phyloP scores from a whole-genome alignment of 2,113 vertebrate species.

The Paramormyrops kingsleyae region DNA sequence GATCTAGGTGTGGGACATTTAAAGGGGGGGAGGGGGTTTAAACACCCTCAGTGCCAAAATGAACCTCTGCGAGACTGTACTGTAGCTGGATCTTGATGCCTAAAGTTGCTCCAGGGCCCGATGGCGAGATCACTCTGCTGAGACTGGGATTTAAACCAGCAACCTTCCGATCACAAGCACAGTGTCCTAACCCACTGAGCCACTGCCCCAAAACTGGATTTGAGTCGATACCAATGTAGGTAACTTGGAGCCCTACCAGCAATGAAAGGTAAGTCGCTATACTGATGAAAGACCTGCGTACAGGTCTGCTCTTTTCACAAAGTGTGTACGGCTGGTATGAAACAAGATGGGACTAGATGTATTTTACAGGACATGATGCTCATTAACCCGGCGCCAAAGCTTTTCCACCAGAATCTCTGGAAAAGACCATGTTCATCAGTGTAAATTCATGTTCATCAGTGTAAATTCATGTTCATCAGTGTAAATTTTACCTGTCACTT shows the following conservation, averaged over 20 bases:
- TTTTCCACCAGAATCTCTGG: neutral
- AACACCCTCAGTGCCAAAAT: neutral
- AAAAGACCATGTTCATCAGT: neutral
- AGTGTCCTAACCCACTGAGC: neutral
- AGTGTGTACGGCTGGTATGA: neutral
- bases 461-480: neutral
- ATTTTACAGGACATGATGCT: neutral
- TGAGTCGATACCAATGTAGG: neutral
- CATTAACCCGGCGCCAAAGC: neutral
- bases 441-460: neutral
- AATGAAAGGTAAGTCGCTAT: neutral
- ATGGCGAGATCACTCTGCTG: neutral
- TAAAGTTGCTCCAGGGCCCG: neutral
- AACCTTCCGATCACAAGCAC: neutral
- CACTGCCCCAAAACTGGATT: neutral
- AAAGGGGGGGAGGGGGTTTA: neutral
- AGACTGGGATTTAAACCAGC: neutral
- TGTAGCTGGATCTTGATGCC: neutral
- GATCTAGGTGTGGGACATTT: neutral
- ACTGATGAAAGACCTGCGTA: neutral
- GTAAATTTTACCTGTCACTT: neutral
- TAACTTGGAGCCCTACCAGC: neutral
- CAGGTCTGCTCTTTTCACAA: neutral
- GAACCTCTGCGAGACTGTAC: neutral
- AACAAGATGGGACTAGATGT: neutral